These are phyloP conservation scores for Ophioninae sp. DNA, from an alignment of 2,888 invertebrate genomes.

Conservation along the genomic window DNA sequence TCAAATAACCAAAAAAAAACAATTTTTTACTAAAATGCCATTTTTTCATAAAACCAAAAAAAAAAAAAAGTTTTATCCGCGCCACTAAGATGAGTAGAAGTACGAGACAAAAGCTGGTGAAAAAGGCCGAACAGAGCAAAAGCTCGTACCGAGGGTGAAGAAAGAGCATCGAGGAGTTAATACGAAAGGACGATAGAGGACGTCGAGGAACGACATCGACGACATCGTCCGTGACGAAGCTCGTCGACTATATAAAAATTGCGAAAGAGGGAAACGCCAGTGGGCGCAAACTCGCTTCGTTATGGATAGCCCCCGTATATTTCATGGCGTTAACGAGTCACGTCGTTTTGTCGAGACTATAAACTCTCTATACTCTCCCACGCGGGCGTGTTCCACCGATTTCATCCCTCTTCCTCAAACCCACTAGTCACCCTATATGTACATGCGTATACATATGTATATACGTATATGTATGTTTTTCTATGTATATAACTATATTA, in stretches of 20 bases:
- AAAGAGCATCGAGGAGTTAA: constrained; percentile 23
- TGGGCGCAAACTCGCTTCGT: constrained; percentile 67
- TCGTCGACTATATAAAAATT: constrained; percentile 69
- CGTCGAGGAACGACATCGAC: constrained; percentile 33
- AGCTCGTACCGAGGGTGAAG: constrained; percentile 40
- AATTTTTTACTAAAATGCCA: too few relatives aligned
- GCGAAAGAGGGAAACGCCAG: constrained; percentile 60
- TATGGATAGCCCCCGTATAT: constrained; percentile 74
- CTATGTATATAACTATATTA: too few relatives aligned
- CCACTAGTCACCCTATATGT: background rate
- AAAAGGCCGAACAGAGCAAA: constrained; percentile 22
- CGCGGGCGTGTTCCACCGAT: constrained; percentile 46
- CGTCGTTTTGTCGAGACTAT: constrained; percentile 76
- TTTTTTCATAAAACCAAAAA: too few relatives aligned
- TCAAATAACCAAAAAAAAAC: too few relatives aligned
- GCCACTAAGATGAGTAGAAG: too few relatives aligned
- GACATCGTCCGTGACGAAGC: constrained; percentile 41
- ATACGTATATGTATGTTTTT: too few relatives aligned
- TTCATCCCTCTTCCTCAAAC: constrained; percentile 17
- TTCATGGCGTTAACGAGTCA: constrained; percentile 77
- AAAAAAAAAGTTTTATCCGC: too few relatives aligned
- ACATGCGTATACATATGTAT: too few relatives aligned
- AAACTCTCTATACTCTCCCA: constrained; percentile 65
- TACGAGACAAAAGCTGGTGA: constrained; percentile 12
- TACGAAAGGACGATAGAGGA: constrained; percentile 11